Conservation (phyloP, 2,888 invertebrate species). For the Hirtodrosophila cameraria region DNA sequence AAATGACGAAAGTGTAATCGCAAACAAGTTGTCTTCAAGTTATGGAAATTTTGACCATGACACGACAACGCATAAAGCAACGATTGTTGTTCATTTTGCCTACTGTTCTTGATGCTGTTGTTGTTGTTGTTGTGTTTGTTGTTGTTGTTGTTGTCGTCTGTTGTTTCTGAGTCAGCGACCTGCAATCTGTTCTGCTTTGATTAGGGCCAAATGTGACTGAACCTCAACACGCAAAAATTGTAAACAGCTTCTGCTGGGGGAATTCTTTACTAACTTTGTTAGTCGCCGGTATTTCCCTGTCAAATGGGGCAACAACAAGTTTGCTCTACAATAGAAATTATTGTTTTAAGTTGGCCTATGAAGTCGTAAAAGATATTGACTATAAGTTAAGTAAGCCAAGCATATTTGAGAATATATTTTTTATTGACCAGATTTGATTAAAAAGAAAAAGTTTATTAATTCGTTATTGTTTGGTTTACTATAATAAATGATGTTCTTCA, state of each 20-base stretch:
- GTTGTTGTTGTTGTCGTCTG: slow-evolving; percentile 8
- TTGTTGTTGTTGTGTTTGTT: slow-evolving; percentile 1
- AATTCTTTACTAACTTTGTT: background rate
- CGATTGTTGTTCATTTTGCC: slow-evolving; percentile 38
- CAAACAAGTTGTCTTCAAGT: slow-evolving; percentile 45
- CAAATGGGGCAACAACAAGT: slow-evolving; percentile 34
- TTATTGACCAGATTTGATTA: no score
- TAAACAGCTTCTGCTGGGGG: slow-evolving; percentile 52
- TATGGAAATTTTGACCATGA: slow-evolving; percentile 76
- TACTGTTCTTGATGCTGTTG: slow-evolving; percentile 20
- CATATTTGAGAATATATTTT: no score
- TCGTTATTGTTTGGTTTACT: no score
- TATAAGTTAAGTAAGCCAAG: no score
- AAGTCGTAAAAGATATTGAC: no score
- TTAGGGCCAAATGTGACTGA: slow-evolving; percentile 75
- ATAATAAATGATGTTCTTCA: no score
- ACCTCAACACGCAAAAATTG: slow-evolving; percentile 46
- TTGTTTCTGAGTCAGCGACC: slow-evolving; percentile 52
- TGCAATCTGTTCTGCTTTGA: slow-evolving; percentile 65
- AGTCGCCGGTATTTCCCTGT: slow-evolving; percentile 8
- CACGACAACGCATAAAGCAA: slow-evolving; percentile 45
- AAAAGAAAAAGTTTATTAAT: no score
- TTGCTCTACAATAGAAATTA: slow-evolving; percentile 14
- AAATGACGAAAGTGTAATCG: slow-evolving; percentile 74
- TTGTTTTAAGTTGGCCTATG: slow-evolving; percentile 2